phyloP scores from a whole-genome alignment of 2,113 vertebrate species.

The Upupa epops region DNA sequence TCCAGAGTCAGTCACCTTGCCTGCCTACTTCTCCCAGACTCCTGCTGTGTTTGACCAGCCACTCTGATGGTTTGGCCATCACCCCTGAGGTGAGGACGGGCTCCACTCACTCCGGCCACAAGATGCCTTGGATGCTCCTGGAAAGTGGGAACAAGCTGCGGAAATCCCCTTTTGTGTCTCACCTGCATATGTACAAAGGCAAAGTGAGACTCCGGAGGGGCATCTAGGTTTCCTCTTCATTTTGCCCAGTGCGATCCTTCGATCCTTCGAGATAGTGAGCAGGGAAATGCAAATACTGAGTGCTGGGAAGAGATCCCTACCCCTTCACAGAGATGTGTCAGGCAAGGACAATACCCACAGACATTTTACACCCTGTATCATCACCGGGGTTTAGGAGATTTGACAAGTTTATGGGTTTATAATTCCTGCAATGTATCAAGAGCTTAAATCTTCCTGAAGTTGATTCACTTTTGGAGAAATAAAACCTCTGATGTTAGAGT shows the following conservation, averaged over 20 bases:
- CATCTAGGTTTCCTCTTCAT: not conserved
- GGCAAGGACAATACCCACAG: not conserved
- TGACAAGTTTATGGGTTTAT: not conserved
- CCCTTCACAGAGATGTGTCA: not conserved
- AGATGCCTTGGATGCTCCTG: not conserved
- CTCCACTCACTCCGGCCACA: accelerated
- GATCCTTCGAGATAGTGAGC: not conserved
- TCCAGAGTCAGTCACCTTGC: not conserved
- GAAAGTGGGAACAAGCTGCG: not conserved
- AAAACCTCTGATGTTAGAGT: not conserved
- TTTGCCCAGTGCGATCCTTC: not conserved
- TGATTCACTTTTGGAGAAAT: not conserved
- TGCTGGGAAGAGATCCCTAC: not conserved
- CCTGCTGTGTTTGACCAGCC: not conserved
- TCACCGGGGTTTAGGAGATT: not conserved
- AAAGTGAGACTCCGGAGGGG: not conserved
- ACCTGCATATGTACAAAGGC: accelerated
- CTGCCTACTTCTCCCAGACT: not conserved
- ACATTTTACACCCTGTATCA: not conserved
- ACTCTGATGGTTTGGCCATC: not conserved
- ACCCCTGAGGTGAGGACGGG: accelerated
- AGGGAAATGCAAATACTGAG: accelerated
- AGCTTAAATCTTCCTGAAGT: not conserved
- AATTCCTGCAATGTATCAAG: not conserved
- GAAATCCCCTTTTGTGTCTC: not conserved